phyloP scores from a whole-genome alignment of 2,113 vertebrate genomes.

The Hyaena hyaena region DNA sequence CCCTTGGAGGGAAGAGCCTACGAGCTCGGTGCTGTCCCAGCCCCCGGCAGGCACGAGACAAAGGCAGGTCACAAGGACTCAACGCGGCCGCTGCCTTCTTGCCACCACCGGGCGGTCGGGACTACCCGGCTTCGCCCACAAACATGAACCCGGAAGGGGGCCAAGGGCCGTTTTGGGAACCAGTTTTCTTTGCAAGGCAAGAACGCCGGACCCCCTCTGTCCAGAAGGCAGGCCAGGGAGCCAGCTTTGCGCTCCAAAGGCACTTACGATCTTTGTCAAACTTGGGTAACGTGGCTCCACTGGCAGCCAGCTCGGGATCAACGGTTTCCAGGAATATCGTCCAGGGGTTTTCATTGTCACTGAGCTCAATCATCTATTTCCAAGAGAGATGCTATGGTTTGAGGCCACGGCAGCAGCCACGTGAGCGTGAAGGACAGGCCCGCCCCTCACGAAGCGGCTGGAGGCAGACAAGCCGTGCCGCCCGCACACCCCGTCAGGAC shows the following conservation, averaged over 20 bases:
- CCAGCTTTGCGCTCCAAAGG: background rate
- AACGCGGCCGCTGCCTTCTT: fast-evolving
- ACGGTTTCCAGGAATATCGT: conserved; percentile 99
- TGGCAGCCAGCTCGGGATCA: conserved; percentile 98
- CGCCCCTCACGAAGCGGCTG: fast-evolving
- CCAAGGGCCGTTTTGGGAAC: background rate
- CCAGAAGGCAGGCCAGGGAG: background rate
- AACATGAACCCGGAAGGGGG: fast-evolving
- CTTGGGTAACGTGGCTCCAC: conserved; percentile 97
- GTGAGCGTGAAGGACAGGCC: background rate
- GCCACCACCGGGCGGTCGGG: fast-evolving
- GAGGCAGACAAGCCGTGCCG: background rate
- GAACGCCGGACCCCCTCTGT: background rate
- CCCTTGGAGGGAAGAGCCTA: fast-evolving
- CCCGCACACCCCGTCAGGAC: no score
- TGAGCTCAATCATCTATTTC: conserved; percentile 97
- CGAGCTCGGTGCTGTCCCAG: background rate
- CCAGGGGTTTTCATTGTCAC: conserved; percentile 99
- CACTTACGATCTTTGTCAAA: conserved; percentile 99
- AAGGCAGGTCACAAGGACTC: fast-evolving
- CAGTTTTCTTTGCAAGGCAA: background rate
- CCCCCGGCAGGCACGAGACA: background rate
- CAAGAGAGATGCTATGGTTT: conserved; percentile 61
- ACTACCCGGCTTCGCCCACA: background rate
- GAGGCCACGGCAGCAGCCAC: background rate